Evolutionary conservation across 2,113 vertebrate genomes (phyloP).

Genomic region (Pampusana beccarii): DNA sequence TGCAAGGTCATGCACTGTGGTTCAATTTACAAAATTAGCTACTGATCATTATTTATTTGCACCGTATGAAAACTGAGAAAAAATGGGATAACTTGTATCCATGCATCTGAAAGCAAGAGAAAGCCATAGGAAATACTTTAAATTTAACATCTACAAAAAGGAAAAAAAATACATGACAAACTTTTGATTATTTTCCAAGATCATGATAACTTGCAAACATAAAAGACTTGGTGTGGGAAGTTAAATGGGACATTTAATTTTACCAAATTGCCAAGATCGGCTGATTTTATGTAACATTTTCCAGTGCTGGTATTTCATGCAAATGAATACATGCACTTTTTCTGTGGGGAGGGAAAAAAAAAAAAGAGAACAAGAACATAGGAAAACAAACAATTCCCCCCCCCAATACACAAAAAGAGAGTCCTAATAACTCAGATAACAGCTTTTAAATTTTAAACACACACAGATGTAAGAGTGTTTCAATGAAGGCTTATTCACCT

Average conservation of each 20-base stretch:
- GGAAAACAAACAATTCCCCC: no score
- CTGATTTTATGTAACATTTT: neutral
- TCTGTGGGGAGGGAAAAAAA: neutral
- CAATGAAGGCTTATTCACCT: constrained; percentile 25
- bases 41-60: neutral
- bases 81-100: neutral
- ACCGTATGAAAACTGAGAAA: neutral
- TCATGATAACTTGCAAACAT: neutral
- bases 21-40: constrained; percentile 13
- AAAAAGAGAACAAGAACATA: neutral
- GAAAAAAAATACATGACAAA: neutral
- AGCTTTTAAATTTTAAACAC: constrained; percentile 24
- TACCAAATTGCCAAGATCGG: constrained; percentile 4
- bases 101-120: neutral
- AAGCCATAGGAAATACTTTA: neutral
- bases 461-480: neutral
- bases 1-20: neutral
- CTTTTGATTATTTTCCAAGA: neutral
- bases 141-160: neutral
- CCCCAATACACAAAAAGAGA: no score
- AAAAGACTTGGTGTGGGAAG: neutral
- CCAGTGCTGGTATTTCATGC: neutral
- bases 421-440: neutral
- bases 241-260: neutral
- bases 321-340: neutral